Percentiles rank a stretch among this genome's conserved stretches.
Evolutionary conservation across 2,888 invertebrate species (phyloP).

Genomic region (Cryptus armator): DNA sequence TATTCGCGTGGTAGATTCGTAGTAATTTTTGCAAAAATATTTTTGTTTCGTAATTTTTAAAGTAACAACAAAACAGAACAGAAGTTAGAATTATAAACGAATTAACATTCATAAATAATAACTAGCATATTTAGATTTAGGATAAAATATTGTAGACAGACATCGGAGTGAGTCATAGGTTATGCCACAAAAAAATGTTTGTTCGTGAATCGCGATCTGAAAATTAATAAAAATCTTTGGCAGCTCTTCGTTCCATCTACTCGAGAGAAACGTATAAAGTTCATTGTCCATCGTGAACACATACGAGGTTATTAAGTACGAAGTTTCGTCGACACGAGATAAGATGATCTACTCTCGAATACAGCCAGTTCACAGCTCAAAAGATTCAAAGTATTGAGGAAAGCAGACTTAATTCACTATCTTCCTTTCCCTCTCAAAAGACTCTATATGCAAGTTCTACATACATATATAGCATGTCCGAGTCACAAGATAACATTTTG

Average conservation of each 20-base stretch:
- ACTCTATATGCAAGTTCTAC: constrained; percentile 75
- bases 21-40: too few species aligned
- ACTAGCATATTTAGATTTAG: too few species aligned
- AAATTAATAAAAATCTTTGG: background rate
- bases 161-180: too few species aligned
- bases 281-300: constrained; percentile 35
- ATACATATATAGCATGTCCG: constrained; percentile 50
- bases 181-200: too few species aligned
- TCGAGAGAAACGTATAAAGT: constrained; percentile 44
- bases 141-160: too few species aligned
- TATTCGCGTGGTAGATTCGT: too few species aligned
- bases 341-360: constrained; percentile 13
- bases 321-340: constrained; percentile 26
- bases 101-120: too few species aligned
- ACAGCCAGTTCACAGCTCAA: constrained; percentile 37
- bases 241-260: too few species aligned
- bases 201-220: background rate
- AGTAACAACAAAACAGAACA: too few species aligned
- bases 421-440: background rate
- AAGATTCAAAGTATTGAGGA: constrained; percentile 43
- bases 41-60: too few species aligned
- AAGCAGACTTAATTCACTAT: constrained; percentile 38
- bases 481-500: constrained; percentile 66
- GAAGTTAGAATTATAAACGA: too few species aligned
- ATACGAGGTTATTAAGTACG: constrained; percentile 41